Conservation (phyloP, 2,797 vertebrate genomes). For the Mallotus villosus region DNA sequence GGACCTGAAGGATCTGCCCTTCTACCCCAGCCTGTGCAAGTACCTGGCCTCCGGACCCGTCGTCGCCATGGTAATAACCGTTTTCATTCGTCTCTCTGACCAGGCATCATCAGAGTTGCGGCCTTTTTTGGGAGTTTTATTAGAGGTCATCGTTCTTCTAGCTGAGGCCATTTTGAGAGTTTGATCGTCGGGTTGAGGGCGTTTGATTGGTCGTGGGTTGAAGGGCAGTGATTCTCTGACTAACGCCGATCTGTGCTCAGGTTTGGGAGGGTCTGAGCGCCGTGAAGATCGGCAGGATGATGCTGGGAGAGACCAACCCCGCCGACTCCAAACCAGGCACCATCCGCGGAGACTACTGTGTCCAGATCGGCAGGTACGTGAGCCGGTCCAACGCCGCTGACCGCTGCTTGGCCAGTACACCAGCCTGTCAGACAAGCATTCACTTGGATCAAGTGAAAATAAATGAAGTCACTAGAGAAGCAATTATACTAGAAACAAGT, state of each 20-base stretch:
- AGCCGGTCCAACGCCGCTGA: background rate
- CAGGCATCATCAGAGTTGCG: too few species aligned
- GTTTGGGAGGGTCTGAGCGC: constrained; percentile 93
- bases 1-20: constrained; percentile 89
- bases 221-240: background rate
- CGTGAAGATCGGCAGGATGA: constrained; percentile 86
- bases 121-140: too few species aligned
- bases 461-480: too few species aligned
- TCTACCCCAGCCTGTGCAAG: constrained; percentile 85
- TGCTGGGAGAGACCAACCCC: constrained; percentile 96
- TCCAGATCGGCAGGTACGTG: constrained; percentile 89
- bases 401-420: background rate
- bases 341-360: constrained; percentile 92
- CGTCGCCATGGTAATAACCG: constrained; percentile 85
- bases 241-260: constrained; percentile 56
- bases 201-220: background rate
- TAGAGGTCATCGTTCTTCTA: too few species aligned
- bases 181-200: background rate
- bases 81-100: too few species aligned
- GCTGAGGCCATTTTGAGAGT: too few species aligned
- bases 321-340: constrained; percentile 92
- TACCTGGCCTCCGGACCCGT: constrained; percentile 91
- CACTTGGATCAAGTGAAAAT: too few species aligned
- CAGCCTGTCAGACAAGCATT: too few species aligned
- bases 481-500: too few species aligned